A percentile compares a stretch with the other conserved stretches of the same genome.
Conservation (phyloP, 2,888 invertebrate species). For the Fabriciana adippe region DNA sequence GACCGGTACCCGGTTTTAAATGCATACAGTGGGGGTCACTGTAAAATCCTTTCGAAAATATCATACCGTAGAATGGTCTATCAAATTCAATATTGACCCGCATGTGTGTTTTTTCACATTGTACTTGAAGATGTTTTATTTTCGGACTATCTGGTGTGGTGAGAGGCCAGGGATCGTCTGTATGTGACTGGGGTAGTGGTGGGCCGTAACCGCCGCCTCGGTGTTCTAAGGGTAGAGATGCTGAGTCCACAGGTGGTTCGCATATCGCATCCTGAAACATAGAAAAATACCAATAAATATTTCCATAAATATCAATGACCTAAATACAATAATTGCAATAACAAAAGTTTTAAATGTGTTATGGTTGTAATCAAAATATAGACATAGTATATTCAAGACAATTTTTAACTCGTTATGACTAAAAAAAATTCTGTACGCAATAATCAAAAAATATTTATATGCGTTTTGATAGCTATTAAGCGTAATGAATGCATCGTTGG, state of each 20-base stretch:
- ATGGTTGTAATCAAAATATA: too few species aligned
- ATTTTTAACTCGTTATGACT: too few species aligned
- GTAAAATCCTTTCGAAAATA: constrained; percentile 96
- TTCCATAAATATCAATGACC: background rate
- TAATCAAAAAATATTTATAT: constrained; percentile 12
- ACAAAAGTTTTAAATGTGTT: background rate
- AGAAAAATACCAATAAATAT: constrained; percentile 19
- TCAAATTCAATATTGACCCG: constrained; percentile 97
- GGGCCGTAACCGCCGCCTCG: constrained; percentile 89
- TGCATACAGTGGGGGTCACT: constrained; percentile 96
- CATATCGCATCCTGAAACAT: constrained; percentile 87
- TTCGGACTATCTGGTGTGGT: constrained; percentile 95
- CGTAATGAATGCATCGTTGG: constrained; percentile 47
- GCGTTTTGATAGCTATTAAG: constrained; percentile 20
- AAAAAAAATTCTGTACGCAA: background rate
- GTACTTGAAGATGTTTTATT: constrained; percentile 96
- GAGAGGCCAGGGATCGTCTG: constrained; percentile 94
- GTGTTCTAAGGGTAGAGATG: constrained; percentile 91
- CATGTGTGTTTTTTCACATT: constrained; percentile 98
- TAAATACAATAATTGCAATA: background rate
- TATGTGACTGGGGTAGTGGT: constrained; percentile 81
- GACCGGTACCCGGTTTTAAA: constrained; percentile 94
- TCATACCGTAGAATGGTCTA: constrained; percentile 97
- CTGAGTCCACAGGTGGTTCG: constrained; percentile 91
- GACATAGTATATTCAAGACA: too few species aligned